A percentile compares a stretch with the other conserved stretches of the same genome.
These are phyloP conservation scores for Regulus satrapa DNA, from an alignment of 2,113 vertebrate genomes.

Conservation along the genomic window DNA sequence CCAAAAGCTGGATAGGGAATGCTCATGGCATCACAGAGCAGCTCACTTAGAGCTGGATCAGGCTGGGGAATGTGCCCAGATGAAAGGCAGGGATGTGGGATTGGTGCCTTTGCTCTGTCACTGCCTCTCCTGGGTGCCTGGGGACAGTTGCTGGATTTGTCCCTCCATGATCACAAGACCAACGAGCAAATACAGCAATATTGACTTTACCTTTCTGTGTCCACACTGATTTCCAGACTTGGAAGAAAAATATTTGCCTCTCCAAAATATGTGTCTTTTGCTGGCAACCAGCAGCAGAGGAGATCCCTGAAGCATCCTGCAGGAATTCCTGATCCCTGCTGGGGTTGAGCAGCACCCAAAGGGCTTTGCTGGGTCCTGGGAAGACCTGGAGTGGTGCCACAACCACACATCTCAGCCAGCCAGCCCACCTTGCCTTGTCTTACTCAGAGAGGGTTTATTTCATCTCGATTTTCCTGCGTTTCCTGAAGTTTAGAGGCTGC, in stretches of 20 bases:
- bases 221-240: neutral
- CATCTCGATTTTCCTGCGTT: neutral
- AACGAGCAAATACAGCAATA: neutral
- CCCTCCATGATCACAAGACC: fast-evolving
- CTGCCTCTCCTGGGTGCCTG: neutral
- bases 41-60: neutral
- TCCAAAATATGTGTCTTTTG: neutral
- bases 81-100: neutral
- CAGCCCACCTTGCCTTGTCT: neutral
- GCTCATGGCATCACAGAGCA: neutral
- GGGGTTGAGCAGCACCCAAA: neutral
- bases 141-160: neutral
- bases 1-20: neutral
- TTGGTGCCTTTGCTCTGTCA: neutral
- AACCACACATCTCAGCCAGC: neutral
- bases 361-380: neutral
- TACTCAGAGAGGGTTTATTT: neutral
- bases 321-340: no score
- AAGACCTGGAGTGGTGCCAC: neutral
- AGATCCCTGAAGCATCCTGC: neutral
- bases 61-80: neutral
- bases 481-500: neutral
- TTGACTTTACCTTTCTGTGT: neutral
- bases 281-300: neutral
- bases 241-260: neutral